Evolutionary conservation across 2,797 vertebrate genomes (phyloP).

Genomic region (Potorous gilbertii): DNA sequence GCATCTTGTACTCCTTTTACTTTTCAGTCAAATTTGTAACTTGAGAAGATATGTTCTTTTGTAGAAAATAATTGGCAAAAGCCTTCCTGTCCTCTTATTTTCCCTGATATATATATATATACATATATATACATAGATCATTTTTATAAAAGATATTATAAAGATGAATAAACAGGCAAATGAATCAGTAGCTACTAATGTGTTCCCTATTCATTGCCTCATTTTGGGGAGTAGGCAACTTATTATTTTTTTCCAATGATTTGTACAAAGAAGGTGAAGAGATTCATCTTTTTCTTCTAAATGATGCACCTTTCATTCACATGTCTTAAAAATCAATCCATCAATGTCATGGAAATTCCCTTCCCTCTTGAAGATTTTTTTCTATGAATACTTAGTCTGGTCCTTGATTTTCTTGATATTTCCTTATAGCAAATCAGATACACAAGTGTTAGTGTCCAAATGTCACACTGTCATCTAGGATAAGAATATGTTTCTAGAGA

Average conservation of each 20-base stretch:
- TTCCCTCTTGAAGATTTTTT: not conserved
- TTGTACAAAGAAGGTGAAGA: too few species aligned
- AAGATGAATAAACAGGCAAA: not conserved
- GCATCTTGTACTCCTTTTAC: not conserved
- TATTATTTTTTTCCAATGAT: not conserved
- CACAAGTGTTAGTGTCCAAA: not conserved
- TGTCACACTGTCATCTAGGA: not conserved
- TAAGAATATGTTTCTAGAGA: not conserved
- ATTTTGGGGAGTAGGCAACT: not conserved
- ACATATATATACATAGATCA: not conserved
- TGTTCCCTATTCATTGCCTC: not conserved
- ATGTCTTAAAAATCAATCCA: not conserved
- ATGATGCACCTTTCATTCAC: not conserved
- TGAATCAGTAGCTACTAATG: not conserved
- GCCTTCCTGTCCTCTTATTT: not conserved
- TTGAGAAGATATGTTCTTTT: not conserved
- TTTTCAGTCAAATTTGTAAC: not conserved
- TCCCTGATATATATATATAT: not conserved
- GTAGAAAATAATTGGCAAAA: not conserved
- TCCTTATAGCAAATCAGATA: not conserved
- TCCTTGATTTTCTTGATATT: not conserved
- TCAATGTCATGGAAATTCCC: not conserved
- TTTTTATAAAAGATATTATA: not conserved
- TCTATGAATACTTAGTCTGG: not conserved
- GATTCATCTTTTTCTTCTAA: too few species aligned